Evolutionary conservation across 2,888 invertebrate genomes (phyloP).

Genomic region (Pyralis farinalis): DNA sequence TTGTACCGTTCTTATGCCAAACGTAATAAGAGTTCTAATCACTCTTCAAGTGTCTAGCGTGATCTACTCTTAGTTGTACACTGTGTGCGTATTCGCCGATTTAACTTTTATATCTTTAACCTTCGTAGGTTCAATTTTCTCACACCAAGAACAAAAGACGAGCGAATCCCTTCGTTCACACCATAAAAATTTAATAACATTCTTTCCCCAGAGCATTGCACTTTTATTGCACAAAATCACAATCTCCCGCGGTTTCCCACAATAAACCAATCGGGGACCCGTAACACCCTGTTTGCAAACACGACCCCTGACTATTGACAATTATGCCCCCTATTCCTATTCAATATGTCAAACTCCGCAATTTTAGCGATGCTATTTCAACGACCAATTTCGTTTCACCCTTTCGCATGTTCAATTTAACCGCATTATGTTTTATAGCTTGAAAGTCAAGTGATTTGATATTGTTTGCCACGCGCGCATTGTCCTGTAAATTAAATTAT

Average conservation of each 20-base stretch:
- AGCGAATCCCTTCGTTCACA: not conserved
- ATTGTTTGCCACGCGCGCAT: conserved; percentile 30
- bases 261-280: conserved; percentile 70
- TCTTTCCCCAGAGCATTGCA: conserved; percentile 7
- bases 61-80: too few species aligned
- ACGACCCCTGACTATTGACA: conserved; percentile 37
- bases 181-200: not conserved
- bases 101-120: too few species aligned
- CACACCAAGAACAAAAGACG: not conserved
- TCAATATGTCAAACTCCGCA: not conserved
- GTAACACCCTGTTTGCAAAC: conserved; percentile 55
- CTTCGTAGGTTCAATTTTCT: too few species aligned
- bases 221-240: conserved; percentile 16
- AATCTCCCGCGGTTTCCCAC: conserved; percentile 27
- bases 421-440: conserved; percentile 7
- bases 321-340: conserved; percentile 18
- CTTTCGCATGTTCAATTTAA: conserved; percentile 12
- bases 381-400: conserved; percentile 18
- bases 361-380: not conserved
- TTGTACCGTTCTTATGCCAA: too few species aligned
- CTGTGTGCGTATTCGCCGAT: too few species aligned
- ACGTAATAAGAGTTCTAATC: too few species aligned
- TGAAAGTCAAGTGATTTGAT: conserved; percentile 21
- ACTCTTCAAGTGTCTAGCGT: too few species aligned
- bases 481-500: conserved; percentile 30